These are phyloP conservation scores for Pinna nobilis DNA, from an alignment of 1,140 invertebrate species.

Conservation along the genomic window DNA sequence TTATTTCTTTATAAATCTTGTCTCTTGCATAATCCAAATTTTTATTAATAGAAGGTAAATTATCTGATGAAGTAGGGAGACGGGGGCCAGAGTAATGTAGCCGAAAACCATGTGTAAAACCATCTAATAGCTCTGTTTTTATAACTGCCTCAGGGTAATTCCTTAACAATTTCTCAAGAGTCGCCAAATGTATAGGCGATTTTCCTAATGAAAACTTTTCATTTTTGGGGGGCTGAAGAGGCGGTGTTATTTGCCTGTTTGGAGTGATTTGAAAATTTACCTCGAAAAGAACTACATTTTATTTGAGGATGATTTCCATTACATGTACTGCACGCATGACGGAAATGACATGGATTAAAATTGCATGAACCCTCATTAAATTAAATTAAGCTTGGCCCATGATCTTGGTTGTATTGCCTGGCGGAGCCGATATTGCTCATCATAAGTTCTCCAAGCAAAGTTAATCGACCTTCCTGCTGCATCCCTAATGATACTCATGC, in stretches of 20 bases:
- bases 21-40: conserved; percentile 8
- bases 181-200: background rate
- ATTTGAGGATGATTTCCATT: conserved; percentile 4
- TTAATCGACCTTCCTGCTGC: background rate
- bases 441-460: conserved; percentile 27
- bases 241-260: background rate
- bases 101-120: conserved; percentile 13
- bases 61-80: background rate
- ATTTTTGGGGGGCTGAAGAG: background rate
- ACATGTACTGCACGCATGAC: conserved; percentile 12
- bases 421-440: conserved; percentile 33
- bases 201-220: background rate
- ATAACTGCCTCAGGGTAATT: background rate
- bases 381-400: conserved; percentile 17
- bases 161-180: background rate
- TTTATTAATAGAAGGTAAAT: conserved; percentile 11
- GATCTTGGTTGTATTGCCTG: conserved; percentile 9
- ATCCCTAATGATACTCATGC: conserved; percentile 25
- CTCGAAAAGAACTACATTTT: background rate
- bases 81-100: conserved; percentile 10
- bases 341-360: background rate
- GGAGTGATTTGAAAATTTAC: no score
- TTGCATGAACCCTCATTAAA: conserved; percentile 6
- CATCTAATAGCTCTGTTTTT: conserved; percentile 1
- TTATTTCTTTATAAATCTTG: background rate